Base-by-base conservation (phyloP, 1,140 invertebrate species). In the Drosophila setifemur region DNA sequence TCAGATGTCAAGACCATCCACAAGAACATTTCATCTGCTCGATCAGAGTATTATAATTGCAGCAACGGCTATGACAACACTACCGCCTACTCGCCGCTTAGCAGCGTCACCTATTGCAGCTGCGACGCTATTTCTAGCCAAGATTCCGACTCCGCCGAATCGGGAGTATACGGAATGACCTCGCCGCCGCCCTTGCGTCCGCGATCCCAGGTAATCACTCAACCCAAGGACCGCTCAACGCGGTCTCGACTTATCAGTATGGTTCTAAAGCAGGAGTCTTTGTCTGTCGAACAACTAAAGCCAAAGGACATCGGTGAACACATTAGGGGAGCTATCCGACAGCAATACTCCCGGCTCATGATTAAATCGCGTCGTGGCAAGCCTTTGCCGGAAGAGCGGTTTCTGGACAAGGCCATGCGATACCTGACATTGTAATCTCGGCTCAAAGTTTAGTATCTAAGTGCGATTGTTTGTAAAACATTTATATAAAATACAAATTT, bases 391-490 rank as follows among this genome's bases (percentile, higher is more conserved):
- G 87, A 88, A 14, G 60, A 78, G 16, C 60, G 79, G 9, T 89
- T 88, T 29, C 47, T 89, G 0, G 68, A 88, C 42, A 89, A 75
- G 35, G 88, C 87, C 2, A 35, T 89, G 54, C 75, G 88, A n/a
- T 89, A 82, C 29, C 39, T 89, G n/a, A 89, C 88, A n/a, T 67
- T 89, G 50, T 89, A 47, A 73, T 50, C 43, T n/a, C 26, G 0
- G 9, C 28, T 14, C 4, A 14, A 23, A 31, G 3, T 1, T 35
- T 35, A 35, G 29, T 31, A 11, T 11, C 2, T 31, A 8, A 31
- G 4, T 31, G 12, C 4, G 2, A 1, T 31, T 11, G n/a, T 31
- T 33, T 33, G 31, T 33, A 33, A 12, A 33, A 33, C 5, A 28
- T 28, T 28, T 3, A 28, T 28, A 28, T 28, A 28, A 28, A 28